Base-by-base conservation (phyloP, 37 sponge, comb jelly and placozoan species). In the Bolinopsis microptera region DNA sequence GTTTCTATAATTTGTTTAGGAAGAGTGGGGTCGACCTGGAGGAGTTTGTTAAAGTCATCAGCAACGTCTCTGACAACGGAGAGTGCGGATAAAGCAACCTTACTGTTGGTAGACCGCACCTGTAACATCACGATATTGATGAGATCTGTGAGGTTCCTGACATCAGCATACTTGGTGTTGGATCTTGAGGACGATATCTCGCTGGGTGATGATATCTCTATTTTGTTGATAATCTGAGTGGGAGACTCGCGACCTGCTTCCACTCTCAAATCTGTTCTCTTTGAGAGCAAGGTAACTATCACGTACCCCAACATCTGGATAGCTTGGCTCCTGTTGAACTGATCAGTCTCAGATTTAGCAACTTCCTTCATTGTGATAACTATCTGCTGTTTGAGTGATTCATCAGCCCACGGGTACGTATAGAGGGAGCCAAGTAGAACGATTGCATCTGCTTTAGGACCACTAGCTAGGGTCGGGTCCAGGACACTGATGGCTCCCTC, bases 391-490 rank as follows among this genome's bases (percentile, higher is more conserved):
- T 33, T 32, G 23, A 80, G 82, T 21, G 38, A 33, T 3, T 80
- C 37, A 8, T 21, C 30, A 30, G 38, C 37, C 82, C 82, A 80
- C 9, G 82, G 82, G 23, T 80, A 80, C 36, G 82, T 80, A 30
- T 33, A 80, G 1, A 80, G 82, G 38, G 82, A 35, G 38, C 82
- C 82, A 28, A 80, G 82, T 28, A 80, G 23, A 30, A 80, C 2
- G 38, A 80, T 80, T 21, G 82, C 82, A 30, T 80, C 82, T 36
- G 38, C 82, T 80, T 80, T 80, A 13, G 82, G 82, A 13, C 23
- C 82, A 8, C 1, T 24, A n/a, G 74, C 74, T n/a, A n/a, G 74
- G 28, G 74, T 70, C 74, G 74, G 25, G 26, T 70, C 74, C 5
- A 70, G 74, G 25, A 70, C 74, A 1, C 1, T 28, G 28, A 70